phyloP scores from a whole-genome alignment of 2,888 invertebrate genomes.

The Microchrysa polita region DNA sequence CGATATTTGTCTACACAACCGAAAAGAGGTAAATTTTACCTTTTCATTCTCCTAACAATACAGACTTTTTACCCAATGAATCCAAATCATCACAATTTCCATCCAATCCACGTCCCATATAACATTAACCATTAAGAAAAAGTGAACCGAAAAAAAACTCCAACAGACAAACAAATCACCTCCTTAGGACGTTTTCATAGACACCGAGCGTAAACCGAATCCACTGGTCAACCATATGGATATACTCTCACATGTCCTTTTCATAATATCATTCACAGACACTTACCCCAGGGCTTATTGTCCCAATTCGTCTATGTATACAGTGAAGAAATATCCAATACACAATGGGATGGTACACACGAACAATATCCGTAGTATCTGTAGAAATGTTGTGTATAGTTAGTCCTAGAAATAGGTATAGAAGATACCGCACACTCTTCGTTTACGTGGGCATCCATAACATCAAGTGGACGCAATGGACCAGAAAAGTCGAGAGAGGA shows the following conservation, averaged over 20 bases:
- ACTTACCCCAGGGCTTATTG: not conserved
- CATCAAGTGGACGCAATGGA: conserved; percentile 3
- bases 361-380: not conserved
- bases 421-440: conserved; percentile 1
- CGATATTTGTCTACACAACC: no score
- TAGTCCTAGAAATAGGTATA: conserved; percentile 14
- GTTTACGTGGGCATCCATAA: not conserved
- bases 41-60: no score
- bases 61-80: no score
- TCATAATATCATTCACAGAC: conserved; percentile 2
- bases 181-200: not conserved
- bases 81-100: no score
- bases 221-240: not conserved
- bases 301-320: not conserved
- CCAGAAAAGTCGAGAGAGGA: conserved; percentile 6
- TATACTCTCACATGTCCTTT: not conserved
- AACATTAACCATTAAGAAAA: conserved; percentile 2
- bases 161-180: not conserved
- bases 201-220: not conserved
- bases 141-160: not conserved
- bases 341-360: not conserved
- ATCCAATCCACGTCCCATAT: no score
- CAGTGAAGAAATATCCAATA: not conserved
- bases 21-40: no score
- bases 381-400: conserved; percentile 1